Conservation (phyloP, 2,797 vertebrate genomes). For the Tapirus indicus region DNA sequence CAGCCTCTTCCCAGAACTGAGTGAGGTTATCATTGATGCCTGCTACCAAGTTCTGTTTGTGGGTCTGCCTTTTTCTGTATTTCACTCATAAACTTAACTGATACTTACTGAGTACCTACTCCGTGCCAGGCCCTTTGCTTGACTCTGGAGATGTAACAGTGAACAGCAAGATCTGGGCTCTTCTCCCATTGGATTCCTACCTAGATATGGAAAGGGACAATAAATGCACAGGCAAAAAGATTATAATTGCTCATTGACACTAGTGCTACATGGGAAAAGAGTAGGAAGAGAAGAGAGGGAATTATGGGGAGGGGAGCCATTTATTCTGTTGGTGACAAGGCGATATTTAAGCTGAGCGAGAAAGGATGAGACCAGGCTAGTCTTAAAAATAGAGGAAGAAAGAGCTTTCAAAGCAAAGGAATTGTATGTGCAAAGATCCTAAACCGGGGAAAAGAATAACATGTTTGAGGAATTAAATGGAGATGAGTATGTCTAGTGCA, state of each 20-base stretch:
- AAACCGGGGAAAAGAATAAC: not conserved
- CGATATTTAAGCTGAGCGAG: not conserved
- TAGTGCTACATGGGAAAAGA: not conserved
- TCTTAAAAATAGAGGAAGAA: not conserved
- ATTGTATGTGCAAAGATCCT: not conserved
- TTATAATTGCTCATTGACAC: not conserved
- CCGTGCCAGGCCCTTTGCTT: not conserved
- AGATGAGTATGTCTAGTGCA: not conserved
- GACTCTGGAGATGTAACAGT: not conserved
- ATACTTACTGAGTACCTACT: not conserved
- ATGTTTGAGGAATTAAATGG: not conserved
- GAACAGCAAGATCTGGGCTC: not conserved
- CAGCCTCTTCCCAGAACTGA: conserved; percentile 50
- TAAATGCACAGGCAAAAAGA: not conserved
- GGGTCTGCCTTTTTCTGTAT: not conserved
- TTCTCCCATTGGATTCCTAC: not conserved
- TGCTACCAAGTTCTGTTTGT: not conserved
- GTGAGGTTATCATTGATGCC: not conserved
- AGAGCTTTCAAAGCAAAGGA: not conserved
- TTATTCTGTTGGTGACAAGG: not conserved
- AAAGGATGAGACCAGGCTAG: not conserved
- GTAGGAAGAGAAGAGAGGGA: not conserved
- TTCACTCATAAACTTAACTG: not conserved
- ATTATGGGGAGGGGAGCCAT: not conserved
- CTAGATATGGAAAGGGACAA: not conserved